These are phyloP conservation scores for Montifringilla adamsi DNA, from an alignment of 2,113 vertebrate genomes.

Conservation along the genomic window DNA sequence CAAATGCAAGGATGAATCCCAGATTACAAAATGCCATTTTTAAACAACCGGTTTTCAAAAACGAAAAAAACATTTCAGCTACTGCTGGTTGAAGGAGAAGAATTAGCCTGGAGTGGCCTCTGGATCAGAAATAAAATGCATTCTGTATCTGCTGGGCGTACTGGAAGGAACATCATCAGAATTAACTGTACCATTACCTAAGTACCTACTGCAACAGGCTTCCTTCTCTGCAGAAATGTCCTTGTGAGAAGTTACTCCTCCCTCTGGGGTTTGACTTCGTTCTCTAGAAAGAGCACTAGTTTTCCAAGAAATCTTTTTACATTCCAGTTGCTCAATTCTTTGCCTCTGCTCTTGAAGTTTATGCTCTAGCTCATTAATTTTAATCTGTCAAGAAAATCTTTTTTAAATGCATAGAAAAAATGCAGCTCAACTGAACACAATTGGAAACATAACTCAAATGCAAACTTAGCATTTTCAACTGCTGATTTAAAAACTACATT, in stretches of 20 bases:
- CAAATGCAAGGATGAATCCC: not conserved
- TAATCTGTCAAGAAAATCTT: constrained; percentile 23
- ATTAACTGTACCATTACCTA: constrained; percentile 35
- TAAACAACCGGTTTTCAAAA: not conserved
- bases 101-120: not conserved
- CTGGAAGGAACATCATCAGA: not conserved
- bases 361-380: constrained; percentile 58
- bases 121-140: not conserved
- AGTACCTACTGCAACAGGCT: constrained; percentile 32
- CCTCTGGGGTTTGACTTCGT: not conserved
- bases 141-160: not conserved
- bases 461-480: not conserved
- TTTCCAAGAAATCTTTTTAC: constrained; percentile 33
- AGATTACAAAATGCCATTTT: not conserved
- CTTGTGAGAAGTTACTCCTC: not conserved
- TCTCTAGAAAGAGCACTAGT: not conserved
- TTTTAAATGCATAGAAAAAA: not conserved
- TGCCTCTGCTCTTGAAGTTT: constrained; percentile 49
- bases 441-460: not conserved
- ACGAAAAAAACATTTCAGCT: not conserved
- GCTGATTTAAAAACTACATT: not conserved
- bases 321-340: constrained; percentile 51
- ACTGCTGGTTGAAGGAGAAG: not conserved
- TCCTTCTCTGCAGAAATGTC: not conserved
- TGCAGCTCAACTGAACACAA: not conserved